Base-by-base conservation (phyloP, 2,888 invertebrate genomes). In the Melolontha melolontha region DNA sequence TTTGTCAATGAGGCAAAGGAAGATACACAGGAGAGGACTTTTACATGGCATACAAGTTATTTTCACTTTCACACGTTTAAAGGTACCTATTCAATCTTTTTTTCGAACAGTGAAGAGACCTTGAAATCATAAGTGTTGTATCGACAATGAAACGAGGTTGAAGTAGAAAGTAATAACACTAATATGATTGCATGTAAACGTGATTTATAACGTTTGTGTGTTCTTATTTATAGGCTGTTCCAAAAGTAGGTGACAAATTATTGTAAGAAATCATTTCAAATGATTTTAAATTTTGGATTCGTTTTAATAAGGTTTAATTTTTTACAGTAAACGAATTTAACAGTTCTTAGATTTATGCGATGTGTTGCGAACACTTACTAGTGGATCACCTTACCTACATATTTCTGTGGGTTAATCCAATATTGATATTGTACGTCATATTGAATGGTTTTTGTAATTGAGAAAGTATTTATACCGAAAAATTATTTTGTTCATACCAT, bases 131-230 rank as follows among this genome's bases (percentile, higher is more conserved):
- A 54, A 57, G 54, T 64, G 50, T 65, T 64, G 51, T 66, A 68
- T 69, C 69, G 68, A 59, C 64, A 68, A 72, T 68, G 67, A 71
- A 72, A 69, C 71, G 73, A 73, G 73, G 73, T 73, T 73, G 73
- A 70, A 73, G 69, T 73, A 71, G 73, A 73, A 73, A 73, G 73
- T 73, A 64, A 67, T 67, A 66, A 64, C 44, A 65, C 65, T 72
- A 62, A 68, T 70, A 57, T 44, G 59, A 67, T 63, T 65, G 63
- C 34, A 47, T 50, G 50, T 47, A 66, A 55, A 47, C 50, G 49
- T 27, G 59, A 17, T 42, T 42, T 64, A 47, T 12, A 54, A 39
- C 16, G 7, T 40, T n/a, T 41, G 16, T 29, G 6, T 51, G 51
- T 59, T 44, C 29, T 22, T 59, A n/a, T 27, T n/a, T 42, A 42